Base-by-base conservation (phyloP, 2,888 invertebrate species). In the Eilema griseolum region DNA sequence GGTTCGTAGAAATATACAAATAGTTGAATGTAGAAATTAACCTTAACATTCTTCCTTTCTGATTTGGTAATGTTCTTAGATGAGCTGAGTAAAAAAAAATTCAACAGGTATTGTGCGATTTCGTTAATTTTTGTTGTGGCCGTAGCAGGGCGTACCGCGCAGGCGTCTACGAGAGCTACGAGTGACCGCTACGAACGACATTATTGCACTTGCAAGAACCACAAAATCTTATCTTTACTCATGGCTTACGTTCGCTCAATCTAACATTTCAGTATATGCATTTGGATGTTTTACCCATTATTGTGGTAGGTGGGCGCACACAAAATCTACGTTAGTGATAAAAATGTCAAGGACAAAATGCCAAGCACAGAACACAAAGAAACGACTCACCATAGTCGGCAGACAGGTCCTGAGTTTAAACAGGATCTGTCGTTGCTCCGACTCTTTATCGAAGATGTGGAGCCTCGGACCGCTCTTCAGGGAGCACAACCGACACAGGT, bases 401-500 rank as follows among this genome's bases (percentile, higher is more conserved):
- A 97, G 94, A 86, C 97, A 96, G 83, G 97, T 96, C 86, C 97
- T 96, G 86, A 97, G 95, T 89, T 97, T 97, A 89, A 96, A 97
- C 72, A 97, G 93, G 80, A 97, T 93, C 92, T 97, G 97, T 82
- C 97, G 94, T 89, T 97, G 97, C 88, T 97, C 97, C 67, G 97
- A 96, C 89, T 97, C 97, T 89, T 97, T 96, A 87, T 97, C 97
- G 89, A 97, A 97, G 87, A 97, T 96, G 89, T 97, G 96, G 82
- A 97, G 95, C 89, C 97, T 95, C 81, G 97, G 96, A 78, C 96
- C 97, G 87, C 96, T 96, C 92, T 96, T 97, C 83, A 97, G 93
- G 82, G 97, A 96, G 90, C 97, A 97, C 80, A 97, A 95, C 88
- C 97, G 95, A 90, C 97, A 97, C 83, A 97, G 95, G 94, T 97